Evolutionary conservation across 1,140 invertebrate species (phyloP).

Genomic region (Prorops nasuta): DNA sequence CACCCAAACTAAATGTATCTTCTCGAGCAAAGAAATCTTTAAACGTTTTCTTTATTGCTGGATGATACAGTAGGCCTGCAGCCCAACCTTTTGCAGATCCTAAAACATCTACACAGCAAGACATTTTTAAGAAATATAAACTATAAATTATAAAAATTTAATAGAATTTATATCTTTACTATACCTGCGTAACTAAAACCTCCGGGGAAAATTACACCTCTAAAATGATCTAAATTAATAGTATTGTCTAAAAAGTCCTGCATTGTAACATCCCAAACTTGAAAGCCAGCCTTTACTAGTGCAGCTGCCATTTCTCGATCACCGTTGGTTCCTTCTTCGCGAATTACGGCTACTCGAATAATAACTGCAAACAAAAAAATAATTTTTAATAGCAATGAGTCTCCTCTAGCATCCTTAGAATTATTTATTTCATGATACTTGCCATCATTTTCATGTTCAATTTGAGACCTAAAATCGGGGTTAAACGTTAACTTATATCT

Average conservation of each 20-base stretch:
- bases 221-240: conserved; percentile 75
- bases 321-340: conserved; percentile 97
- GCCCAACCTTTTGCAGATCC: conserved; percentile 98
- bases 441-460: neutral
- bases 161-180: neutral
- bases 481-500: conserved; percentile 72
- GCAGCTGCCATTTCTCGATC: conserved; percentile 97
- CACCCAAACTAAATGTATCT: conserved; percentile 93
- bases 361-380: conserved; percentile 46
- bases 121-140: conserved; percentile 6
- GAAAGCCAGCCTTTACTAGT: conserved; percentile 87
- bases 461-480: conserved; percentile 53
- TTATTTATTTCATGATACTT: neutral
- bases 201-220: conserved; percentile 91
- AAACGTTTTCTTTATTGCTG: conserved; percentile 60
- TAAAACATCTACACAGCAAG: conserved; percentile 73
- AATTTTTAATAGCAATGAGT: neutral
- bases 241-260: conserved; percentile 75
- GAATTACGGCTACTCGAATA: conserved; percentile 83
- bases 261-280: conserved; percentile 91
- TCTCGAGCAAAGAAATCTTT: conserved; percentile 69
- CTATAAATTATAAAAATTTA: conserved; percentile 6
- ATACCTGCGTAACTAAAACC: conserved; percentile 95
- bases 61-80: conserved; percentile 79
- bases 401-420: neutral